Evolutionary conservation across 2,888 invertebrate genomes (phyloP), one percentile per base, ranked within the genome.

Genomic region (Phalangium opilio): DNA sequence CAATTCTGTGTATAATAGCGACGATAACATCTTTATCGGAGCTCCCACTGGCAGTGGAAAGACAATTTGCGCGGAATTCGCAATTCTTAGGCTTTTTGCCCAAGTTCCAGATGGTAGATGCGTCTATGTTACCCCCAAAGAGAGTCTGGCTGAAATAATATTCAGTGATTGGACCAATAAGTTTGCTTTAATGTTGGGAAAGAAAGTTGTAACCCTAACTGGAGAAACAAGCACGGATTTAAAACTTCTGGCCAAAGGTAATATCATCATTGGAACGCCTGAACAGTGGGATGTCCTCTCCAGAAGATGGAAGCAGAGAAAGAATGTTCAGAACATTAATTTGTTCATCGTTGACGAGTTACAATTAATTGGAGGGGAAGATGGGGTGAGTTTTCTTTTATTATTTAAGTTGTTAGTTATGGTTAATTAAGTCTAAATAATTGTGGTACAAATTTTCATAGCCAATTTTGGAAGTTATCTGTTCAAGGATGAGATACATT

Each of bases 261-360:
- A 96, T 66, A 79, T 98, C n/a, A 83, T 98, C 39, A 79, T 99
- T 52, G 84, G 89, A 3, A 96, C 95, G 0, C 93, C 95, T 0
- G 95, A 96, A 62, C 91, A 93, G 60, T 99, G 98, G 98, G 98
- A 99, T 64, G 89, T 98, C 3, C 71, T 98, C 2, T 98, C 98
- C 0, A 74, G 98, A 47, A 75, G 98, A 54, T 99, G 98, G 98
- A 98, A 98, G 61, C 96, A 98, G 61, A 75, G 98, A 32, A 96
- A 96, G 68, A 91, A 93, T 64, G 95, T 99, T 0, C 96, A 96
- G 62, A 93, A 89, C 61, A 81, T 98, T 8, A 85, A 90, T 51
- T 72, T 99, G 14, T 91, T 98, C 66, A 87, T 98, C 51, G 89
- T 90, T 15, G 98, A 98, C 63, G 96, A 98, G 58, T 70, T 99